Evolutionary conservation across 92 coral and sea anemone species (phyloP), one percentile per base, ranked within the genome.

Genomic region (Phenganax stokvisi): DNA sequence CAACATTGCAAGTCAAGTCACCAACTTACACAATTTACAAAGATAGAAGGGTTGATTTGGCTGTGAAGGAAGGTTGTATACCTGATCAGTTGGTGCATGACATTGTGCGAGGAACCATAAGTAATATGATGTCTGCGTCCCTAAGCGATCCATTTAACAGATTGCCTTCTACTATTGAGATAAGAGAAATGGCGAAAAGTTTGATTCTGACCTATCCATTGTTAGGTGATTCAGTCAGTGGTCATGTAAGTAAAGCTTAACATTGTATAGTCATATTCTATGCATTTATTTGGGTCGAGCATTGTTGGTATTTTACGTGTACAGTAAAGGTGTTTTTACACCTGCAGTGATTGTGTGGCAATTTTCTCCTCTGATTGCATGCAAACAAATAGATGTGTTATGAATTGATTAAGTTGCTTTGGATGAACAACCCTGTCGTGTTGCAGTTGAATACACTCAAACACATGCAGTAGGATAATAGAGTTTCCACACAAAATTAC

Each of bases 101-200:
- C 7, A 76, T 76, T 57, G 62, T 76, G 29, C 53, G 69, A 10
- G 80, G 69, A 17, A 76, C 80, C 30, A 54, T 76, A 30, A 55
- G 62, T 53, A 76, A 76, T 25, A 57, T 76, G 80, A 0, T 58
- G 53, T 76, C 80, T 25, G n/a, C 25, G 10, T 15, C 80, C 51
- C 62, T 76, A 5, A 54, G 47, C 47, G 80, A 55, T 17, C 80
- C 68, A 57, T 76, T 51, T 15, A 76, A 76, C 54, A n/a, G 80
- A 29, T 53, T 57, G 56, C 68, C 67, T 20, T 56, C 55, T 54
- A 17, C 68, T 2, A 30, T 54, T 10, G 80, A 76, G 58, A 9
- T 76, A n/a, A 25, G 16, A 52, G 68, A 76, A 57, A 76, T 76
- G 80, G 69, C 80, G 8, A 76, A 76, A 58, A 76, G 80, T 47